A percentile compares a stretch with the other conserved stretches of the same genome.
Evolutionary conservation across 2,113 vertebrate genomes (phyloP).

Genomic region (Tursiops truncatus): DNA sequence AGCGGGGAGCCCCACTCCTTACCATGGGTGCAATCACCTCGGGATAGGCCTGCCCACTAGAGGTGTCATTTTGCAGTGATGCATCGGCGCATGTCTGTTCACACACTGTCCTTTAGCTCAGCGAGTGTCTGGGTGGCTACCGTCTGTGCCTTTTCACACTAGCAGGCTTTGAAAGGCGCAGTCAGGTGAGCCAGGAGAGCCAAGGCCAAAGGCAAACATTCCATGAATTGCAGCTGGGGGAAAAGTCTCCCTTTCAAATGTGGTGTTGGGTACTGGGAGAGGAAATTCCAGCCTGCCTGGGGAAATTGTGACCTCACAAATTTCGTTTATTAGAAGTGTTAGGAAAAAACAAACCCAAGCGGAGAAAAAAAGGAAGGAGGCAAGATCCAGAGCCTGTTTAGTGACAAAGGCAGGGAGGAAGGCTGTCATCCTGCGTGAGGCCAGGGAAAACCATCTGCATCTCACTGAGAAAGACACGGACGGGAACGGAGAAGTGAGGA

Average conservation of each 20-base stretch:
- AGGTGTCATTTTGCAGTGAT: rapidly evolving
- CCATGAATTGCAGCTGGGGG: too few relatives aligned
- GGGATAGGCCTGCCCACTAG: rapidly evolving
- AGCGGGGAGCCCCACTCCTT: not conserved
- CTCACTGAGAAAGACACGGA: rapidly evolving
- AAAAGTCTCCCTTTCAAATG: not conserved
- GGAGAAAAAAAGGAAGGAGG: not conserved
- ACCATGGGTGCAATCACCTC: too few relatives aligned
- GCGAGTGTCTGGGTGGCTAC: too few relatives aligned
- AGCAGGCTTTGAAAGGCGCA: not conserved
- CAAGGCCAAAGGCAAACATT: not conserved
- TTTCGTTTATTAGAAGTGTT: not conserved
- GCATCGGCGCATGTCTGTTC: rapidly evolving
- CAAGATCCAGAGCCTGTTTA: not conserved
- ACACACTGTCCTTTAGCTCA: not conserved
- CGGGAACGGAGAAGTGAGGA: rapidly evolving
- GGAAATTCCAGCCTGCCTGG: not conserved
- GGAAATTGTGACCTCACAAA: not conserved
- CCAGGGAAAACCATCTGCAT: rapidly evolving
- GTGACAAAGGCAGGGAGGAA: not conserved
- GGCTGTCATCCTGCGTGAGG: rapidly evolving
- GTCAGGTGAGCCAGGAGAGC: not conserved
- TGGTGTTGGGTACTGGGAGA: rapidly evolving
- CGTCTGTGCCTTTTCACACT: not conserved
- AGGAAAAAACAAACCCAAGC: not conserved